Conservation (phyloP, 2,797 vertebrate species). For the Chaetodon trifasciatus region DNA sequence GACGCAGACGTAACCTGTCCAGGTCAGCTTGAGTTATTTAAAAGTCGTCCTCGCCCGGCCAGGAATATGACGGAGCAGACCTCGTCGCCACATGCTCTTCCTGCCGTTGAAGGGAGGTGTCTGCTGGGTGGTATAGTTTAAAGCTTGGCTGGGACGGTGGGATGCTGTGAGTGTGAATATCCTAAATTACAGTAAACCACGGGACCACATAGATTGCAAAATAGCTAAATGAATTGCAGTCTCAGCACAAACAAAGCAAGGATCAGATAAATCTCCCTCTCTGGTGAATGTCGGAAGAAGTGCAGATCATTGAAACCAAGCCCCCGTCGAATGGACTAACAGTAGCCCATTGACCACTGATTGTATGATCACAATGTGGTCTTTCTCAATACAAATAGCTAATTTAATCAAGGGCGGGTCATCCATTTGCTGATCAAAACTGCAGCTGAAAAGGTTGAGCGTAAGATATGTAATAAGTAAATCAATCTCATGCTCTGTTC, state of each 20-base stretch:
- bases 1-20: conserved; percentile 20
- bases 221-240: conserved; percentile 56
- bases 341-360: conserved; percentile 35
- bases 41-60: background rate
- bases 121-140: conserved; percentile 65
- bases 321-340: conserved; percentile 21
- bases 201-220: conserved; percentile 63
- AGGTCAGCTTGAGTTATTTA: conserved; percentile 46
- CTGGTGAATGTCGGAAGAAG: conserved; percentile 17
- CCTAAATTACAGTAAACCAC: conserved; percentile 73
- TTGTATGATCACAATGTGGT: conserved; percentile 24
- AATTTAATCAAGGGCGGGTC: conserved; percentile 43
- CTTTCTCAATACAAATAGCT: conserved; percentile 10
- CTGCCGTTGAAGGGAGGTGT: conserved; percentile 61
- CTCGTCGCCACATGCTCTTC: conserved; percentile 53
- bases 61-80: conserved; percentile 45
- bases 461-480: conserved; percentile 34
- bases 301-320: conserved; percentile 30
- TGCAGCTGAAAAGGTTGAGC: conserved; percentile 15
- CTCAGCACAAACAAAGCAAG: conserved; percentile 56
- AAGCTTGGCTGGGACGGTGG: conserved; percentile 59
- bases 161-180: conserved; percentile 78
- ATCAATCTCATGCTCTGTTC: conserved; percentile 36
- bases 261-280: conserved; percentile 31
- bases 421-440: conserved; percentile 42